phyloP scores from a whole-genome alignment of 2,888 invertebrate species.

The Conops quadrifasciatus region DNA sequence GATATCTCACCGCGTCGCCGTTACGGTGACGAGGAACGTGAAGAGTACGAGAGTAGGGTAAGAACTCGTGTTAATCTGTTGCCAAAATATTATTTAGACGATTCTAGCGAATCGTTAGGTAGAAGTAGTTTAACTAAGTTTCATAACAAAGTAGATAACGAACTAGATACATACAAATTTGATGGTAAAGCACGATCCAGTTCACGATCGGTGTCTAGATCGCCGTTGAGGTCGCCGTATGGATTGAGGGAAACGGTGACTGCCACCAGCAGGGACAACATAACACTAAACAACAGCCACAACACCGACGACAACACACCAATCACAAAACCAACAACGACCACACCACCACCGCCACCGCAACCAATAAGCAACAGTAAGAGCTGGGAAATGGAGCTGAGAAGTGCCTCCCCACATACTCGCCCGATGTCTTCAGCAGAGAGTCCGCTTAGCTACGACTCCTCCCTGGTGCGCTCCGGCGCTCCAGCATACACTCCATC shows the following conservation, averaged over 20 bases:
- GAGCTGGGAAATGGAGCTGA: slow-evolving; percentile 44
- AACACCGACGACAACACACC: slow-evolving; percentile 28
- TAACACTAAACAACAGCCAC: slow-evolving; percentile 38
- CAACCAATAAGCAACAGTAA: slow-evolving; percentile 41
- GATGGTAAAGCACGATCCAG: slow-evolving; percentile 50
- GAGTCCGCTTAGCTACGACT: slow-evolving; percentile 45
- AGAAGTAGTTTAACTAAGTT: slow-evolving; percentile 63
- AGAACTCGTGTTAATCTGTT: slow-evolving; percentile 61
- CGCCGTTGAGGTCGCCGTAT: slow-evolving; percentile 56
- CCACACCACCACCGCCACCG: slow-evolving; percentile 31
- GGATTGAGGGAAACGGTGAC: slow-evolving; percentile 48
- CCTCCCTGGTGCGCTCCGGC: slow-evolving; percentile 47
- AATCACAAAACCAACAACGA: slow-evolving; percentile 29
- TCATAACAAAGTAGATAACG: slow-evolving; percentile 63
- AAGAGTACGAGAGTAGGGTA: slow-evolving; percentile 64
- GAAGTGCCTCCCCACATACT: slow-evolving; percentile 52
- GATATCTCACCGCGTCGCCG: slow-evolving; percentile 61
- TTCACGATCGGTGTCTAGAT: slow-evolving; percentile 55
- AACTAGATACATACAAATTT: slow-evolving; percentile 60
- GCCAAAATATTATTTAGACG: slow-evolving; percentile 61
- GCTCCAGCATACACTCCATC: slow-evolving; percentile 59
- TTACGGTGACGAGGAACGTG: slow-evolving; percentile 57
- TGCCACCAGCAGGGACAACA: slow-evolving; percentile 34
- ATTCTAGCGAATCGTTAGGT: slow-evolving; percentile 57
- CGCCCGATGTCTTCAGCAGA: slow-evolving; percentile 52